Base-by-base conservation (phyloP, 2,888 invertebrate genomes). In the Oligia fasciuncula region DNA sequence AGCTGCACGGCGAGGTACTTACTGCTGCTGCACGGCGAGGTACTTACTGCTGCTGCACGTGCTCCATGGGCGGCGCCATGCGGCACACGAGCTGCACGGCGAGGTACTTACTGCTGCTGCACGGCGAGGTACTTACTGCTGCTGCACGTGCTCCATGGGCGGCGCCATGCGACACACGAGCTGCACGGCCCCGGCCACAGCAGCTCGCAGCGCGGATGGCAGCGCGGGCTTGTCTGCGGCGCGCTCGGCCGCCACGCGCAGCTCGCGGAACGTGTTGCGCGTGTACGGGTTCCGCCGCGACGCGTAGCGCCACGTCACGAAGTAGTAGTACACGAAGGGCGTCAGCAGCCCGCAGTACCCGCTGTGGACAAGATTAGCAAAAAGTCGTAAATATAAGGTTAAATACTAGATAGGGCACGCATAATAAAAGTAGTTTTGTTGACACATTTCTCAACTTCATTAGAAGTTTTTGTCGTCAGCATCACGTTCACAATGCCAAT, bases 271-370 rank as follows among this genome's bases (percentile, higher is more conserved):
- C 95, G 99, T 98, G 94, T 98, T 99, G 93, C 99, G 98, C 76
- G 99, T 99, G 97, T 99, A 99, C 0, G 99, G 99, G 97, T 99
- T 99, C 90, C 99, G 98, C 79, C 99, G 98, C 11, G 99, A 99
- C 83, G 98, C 97, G 96, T 99, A 99, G 83, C 99, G 98, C 96
- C 96, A 97, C 82, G 98, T 98, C 91, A 99, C 97, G 97, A 99
- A 99, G 94, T 99, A 99, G 96, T 99, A 99, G 97, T 99, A 99
- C 91, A 99, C 98, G 96, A 99, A 98, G 68, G 99, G 99, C 23
- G 99, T 98, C 92, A 99, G 97, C 80, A 99, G 96, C 51, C 98
- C 98, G 92, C 98, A 98, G 95, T 98, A 98, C 51, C 99, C 99
- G 95, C 99, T 99, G 97, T 46, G n/a, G 62, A 62, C 62, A 71